Percentiles rank a stretch among this genome's conserved stretches.
Conservation (phyloP, 2,888 invertebrate species). For the Chorisops tibialis region DNA sequence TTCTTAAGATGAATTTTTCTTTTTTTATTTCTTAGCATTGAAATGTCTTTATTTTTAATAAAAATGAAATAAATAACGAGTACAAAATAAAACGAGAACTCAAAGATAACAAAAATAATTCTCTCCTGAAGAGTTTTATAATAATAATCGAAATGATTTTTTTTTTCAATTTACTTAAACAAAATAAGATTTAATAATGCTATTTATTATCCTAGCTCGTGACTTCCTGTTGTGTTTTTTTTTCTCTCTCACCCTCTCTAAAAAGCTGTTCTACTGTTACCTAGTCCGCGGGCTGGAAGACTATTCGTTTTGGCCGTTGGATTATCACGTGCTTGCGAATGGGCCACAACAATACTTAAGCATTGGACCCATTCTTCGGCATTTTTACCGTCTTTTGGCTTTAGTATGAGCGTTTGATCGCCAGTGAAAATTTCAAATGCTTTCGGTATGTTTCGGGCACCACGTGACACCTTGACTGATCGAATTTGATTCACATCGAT, state of each 20-base stretch:
- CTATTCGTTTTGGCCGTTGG: conserved; percentile 52
- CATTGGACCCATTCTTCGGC: conserved; percentile 97
- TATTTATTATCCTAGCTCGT: no score
- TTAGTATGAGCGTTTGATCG: conserved; percentile 86
- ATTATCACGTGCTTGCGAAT: conserved; percentile 55
- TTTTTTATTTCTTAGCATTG: no score
- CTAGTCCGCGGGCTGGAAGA: conserved; percentile 47
- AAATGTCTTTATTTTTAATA: no score
- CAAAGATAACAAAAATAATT: no score
- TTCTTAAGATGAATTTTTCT: no score
- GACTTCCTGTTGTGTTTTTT: no score
- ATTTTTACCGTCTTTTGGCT: conserved; percentile 91
- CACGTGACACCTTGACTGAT: conserved; percentile 88
- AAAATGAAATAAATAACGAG: no score
- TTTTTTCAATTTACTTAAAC: no score
- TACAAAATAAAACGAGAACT: no score
- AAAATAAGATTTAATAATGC: no score
- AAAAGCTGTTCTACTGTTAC: conserved; percentile 31
- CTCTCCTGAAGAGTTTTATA: no score
- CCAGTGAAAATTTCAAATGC: conserved; percentile 96
- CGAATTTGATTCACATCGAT: conserved; percentile 92
- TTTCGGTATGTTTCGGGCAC: conserved; percentile 88
- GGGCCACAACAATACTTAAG: conserved; percentile 87
- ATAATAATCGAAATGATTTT: no score
- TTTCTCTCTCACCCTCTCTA: conserved; percentile 6